Evolutionary conservation across 2,888 invertebrate genomes (phyloP).

Genomic region (Erynnis tages): DNA sequence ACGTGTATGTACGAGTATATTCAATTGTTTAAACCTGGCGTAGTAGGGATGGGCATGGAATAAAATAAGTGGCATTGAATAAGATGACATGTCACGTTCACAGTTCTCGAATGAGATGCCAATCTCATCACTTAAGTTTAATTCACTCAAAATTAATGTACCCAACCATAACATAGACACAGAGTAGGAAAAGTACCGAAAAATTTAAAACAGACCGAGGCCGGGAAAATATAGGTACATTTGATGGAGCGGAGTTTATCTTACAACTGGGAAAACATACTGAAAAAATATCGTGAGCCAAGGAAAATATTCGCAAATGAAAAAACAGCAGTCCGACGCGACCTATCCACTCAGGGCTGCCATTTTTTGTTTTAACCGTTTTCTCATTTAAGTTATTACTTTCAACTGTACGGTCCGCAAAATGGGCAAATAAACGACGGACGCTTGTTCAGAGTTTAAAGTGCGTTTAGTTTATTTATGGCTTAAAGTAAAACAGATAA

Average conservation of each 20-base stretch:
- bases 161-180: no score
- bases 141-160: no score
- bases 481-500: neutral
- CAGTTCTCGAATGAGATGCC: no score
- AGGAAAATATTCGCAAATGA: slow-evolving; percentile 81
- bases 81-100: no score
- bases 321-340: slow-evolving; percentile 72
- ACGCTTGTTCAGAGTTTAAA: slow-evolving; percentile 14
- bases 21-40: no score
- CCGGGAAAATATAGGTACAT: slow-evolving; percentile 63
- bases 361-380: slow-evolving; percentile 29
- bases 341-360: slow-evolving; percentile 56
- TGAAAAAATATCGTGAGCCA: slow-evolving; percentile 78
- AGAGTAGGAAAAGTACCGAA: slow-evolving; percentile 9
- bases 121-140: no score
- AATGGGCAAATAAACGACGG: slow-evolving; percentile 18
- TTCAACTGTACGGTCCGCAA: slow-evolving; percentile 22
- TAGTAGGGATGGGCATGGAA: no score
- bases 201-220: slow-evolving; percentile 33
- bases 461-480: slow-evolving; percentile 10
- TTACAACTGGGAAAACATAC: slow-evolving; percentile 78
- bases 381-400: slow-evolving; percentile 24
- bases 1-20: no score
- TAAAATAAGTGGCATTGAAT: no score
- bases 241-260: slow-evolving; percentile 80